Base-by-base conservation (phyloP, 2,888 invertebrate species). In the Hermaeophaga mercurialis region DNA sequence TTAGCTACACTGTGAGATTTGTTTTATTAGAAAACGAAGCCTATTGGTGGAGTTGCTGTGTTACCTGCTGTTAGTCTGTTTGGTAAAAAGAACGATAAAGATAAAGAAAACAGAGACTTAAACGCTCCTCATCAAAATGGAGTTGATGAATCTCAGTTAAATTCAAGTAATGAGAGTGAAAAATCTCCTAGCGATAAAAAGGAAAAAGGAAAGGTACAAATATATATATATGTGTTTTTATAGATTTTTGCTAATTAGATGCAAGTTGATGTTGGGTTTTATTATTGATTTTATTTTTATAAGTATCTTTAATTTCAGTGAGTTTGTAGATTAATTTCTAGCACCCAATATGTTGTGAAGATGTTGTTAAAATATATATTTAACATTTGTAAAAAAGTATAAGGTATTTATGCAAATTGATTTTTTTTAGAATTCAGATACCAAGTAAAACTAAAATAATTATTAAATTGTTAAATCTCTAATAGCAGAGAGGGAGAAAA, bases 31-130 rank as follows among this genome's bases (percentile, higher is more conserved):
- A 57, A 57, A 48, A 33, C 47, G 9, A 57, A 90, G 80, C 91
- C 91, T 18, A 81, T 89, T 24, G 92, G 92, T 41, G 92, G 91
- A 6, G 88, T 93, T 57, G 88, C 91, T 61, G 92, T 92, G 63
- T 83, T 92, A 78, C 91, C 91, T 43, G 81, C 87, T 14, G 85
- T 85, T 31, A 84, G 81, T 55, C 75, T 82, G 56, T 80, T 82
- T 62, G 82, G 81, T 67, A 82, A 81, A 73, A 80, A 79, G 72
- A 82, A 83, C 67, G 80, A 81, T 54, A 80, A 86, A 50, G 81
- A 82, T 12, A 81, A 82, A 72, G 82, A 82, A 71, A 76, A 78
- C 64, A 79, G 81, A 48, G 68, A 68, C 14, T 75, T 73, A 54
- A 69, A 67, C 49, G 70, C 73, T 34, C 69, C 75, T 17, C 76